Evolutionary conservation across 2,113 vertebrate species (phyloP).

Genomic region (Sturnira hondurensis): DNA sequence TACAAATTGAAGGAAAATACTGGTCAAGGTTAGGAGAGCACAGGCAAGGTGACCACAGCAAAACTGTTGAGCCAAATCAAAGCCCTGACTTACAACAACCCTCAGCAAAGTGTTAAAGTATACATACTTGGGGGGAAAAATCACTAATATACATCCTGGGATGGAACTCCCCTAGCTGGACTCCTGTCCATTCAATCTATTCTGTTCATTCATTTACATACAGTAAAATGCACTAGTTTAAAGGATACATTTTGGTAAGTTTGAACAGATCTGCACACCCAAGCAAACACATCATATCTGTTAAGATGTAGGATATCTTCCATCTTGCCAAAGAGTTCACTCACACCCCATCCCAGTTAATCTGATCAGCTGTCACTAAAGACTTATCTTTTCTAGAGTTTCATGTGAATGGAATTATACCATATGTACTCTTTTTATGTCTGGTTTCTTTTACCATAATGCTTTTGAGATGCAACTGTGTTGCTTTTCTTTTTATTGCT

Average conservation of each 20-base stretch:
- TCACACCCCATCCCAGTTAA: not conserved
- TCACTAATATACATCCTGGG: not conserved
- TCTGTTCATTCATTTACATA: not conserved
- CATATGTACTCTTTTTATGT: too few species aligned
- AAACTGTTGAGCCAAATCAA: not conserved
- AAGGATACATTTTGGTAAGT: not conserved
- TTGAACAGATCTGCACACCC: not conserved
- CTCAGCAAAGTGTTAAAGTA: not conserved
- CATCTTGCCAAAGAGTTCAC: not conserved
- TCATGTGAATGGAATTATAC: too few species aligned
- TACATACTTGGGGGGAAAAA: not conserved
- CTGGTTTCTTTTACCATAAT: not conserved
- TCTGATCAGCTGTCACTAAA: not conserved
- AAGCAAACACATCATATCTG: not conserved
- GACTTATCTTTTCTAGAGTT: not conserved
- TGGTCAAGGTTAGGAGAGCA: not conserved
- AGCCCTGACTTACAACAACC: not conserved
- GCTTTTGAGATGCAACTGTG: not conserved
- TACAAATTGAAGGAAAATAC: not conserved
- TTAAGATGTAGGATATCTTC: not conserved
- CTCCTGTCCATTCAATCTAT: not conserved
- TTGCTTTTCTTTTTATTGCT: not conserved
- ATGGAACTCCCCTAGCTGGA: not conserved
- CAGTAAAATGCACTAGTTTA: not conserved
- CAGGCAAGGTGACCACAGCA: not conserved